Percentiles rank a stretch among this genome's conserved stretches.
Evolutionary conservation across 64 coral and sea anemone species (phyloP).

Genomic region (Stylophora pistillata): DNA sequence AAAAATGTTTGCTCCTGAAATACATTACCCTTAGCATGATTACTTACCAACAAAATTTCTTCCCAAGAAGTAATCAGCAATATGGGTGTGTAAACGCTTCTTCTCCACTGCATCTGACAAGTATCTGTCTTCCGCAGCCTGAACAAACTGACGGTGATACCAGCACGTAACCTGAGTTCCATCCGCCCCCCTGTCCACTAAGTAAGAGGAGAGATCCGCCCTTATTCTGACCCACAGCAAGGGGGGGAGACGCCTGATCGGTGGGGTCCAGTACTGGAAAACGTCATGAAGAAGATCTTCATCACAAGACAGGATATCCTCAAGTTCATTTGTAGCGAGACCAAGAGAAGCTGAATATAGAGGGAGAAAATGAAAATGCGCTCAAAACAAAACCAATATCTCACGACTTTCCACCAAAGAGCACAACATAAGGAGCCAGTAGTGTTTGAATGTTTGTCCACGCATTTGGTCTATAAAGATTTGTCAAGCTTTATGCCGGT

Average conservation of each 20-base stretch:
- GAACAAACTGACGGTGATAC: constrained; percentile 86
- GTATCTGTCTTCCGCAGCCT: constrained; percentile 73
- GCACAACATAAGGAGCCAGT: too few relatives aligned
- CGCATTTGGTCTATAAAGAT: too few relatives aligned
- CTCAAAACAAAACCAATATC: not conserved
- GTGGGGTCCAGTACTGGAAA: constrained; percentile 93
- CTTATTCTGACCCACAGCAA: constrained; percentile 85
- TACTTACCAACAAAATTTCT: constrained; percentile 62
- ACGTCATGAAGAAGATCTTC: constrained; percentile 81
- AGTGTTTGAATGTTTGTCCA: too few relatives aligned
- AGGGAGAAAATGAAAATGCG: not conserved
- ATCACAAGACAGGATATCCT: constrained; percentile 87
- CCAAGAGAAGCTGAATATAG: constrained; percentile 58
- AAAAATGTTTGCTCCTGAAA: too few relatives aligned
- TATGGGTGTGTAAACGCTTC: constrained; percentile 54
- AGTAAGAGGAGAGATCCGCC: constrained; percentile 77
- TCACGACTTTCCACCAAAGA: not conserved
- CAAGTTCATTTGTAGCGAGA: constrained; percentile 75
- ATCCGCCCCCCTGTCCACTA: constrained; percentile 78
- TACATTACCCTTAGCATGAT: not conserved
- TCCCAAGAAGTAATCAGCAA: constrained; percentile 87
- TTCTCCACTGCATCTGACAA: constrained; percentile 67
- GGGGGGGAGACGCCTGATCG: constrained; percentile 82
- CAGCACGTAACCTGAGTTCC: constrained; percentile 72
- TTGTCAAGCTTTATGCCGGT: too few relatives aligned